Conservation (phyloP, 2,113 vertebrate genomes). For the Ariopsis seemanni region DNA sequence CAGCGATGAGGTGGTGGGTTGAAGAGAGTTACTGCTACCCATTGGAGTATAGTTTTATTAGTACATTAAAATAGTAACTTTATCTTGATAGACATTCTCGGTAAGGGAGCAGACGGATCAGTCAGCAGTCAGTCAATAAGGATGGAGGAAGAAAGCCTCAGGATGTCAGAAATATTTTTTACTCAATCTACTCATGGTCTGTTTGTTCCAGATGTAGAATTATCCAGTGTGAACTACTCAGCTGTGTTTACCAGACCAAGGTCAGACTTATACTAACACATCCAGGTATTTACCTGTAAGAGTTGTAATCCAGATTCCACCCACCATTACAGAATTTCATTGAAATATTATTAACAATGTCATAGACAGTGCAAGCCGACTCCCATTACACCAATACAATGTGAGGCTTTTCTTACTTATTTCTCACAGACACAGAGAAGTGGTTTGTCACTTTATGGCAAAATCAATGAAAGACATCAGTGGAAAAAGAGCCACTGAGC, state of each 20-base stretch:
- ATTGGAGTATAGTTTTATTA: background rate
- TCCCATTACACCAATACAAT: background rate
- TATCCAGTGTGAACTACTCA: background rate
- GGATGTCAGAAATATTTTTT: background rate
- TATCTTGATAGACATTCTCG: background rate
- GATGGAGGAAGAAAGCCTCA: background rate
- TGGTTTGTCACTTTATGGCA: background rate
- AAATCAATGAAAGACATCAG: slow-evolving; percentile 22
- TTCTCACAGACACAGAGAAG: background rate
- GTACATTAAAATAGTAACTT: background rate
- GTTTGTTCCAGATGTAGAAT: background rate
- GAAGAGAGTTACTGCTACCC: too few relatives aligned
- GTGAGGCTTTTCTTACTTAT: background rate
- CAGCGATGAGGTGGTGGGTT: too few relatives aligned
- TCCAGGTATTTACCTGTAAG: background rate
- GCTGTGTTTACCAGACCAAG: background rate
- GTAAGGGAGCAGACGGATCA: background rate
- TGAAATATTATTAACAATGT: background rate
- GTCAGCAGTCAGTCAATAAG: background rate
- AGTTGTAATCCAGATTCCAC: background rate
- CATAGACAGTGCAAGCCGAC: background rate
- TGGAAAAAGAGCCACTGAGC: background rate
- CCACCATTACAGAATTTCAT: background rate
- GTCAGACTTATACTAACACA: background rate
- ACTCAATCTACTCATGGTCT: background rate